Evolutionary conservation across 2,797 vertebrate genomes (phyloP).

Genomic region (Orestias chungarensis): DNA sequence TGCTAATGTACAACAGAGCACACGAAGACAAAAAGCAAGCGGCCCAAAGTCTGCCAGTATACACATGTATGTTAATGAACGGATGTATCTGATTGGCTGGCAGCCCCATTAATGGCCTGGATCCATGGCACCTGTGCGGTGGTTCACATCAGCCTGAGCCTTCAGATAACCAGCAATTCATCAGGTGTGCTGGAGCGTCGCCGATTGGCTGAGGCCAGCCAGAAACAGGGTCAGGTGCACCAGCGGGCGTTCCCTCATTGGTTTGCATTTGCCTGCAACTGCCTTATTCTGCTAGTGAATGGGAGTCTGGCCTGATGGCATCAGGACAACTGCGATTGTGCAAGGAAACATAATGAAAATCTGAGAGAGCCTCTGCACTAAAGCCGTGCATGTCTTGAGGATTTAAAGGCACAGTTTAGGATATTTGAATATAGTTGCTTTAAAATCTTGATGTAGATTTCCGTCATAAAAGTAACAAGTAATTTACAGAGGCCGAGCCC

Average conservation of each 20-base stretch:
- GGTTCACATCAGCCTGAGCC: slow-evolving; percentile 37
- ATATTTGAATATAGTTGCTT: not conserved
- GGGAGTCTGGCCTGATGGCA: slow-evolving; percentile 60
- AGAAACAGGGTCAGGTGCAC: slow-evolving; percentile 76
- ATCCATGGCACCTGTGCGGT: slow-evolving; percentile 69
- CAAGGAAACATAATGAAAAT: slow-evolving; percentile 41
- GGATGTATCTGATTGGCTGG: slow-evolving; percentile 60
- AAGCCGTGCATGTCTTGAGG: slow-evolving; percentile 1
- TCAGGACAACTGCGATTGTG: slow-evolving; percentile 52
- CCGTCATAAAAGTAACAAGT: not conserved
- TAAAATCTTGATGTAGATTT: not conserved
- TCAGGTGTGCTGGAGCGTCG: slow-evolving; percentile 68
- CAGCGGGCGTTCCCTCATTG: slow-evolving; percentile 53
- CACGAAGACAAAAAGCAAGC: slow-evolving; percentile 39
- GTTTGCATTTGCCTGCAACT: slow-evolving; percentile 64
- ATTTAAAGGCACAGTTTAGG: not conserved
- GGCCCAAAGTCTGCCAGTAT: slow-evolving; percentile 55
- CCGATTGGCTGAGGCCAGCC: slow-evolving; percentile 63
- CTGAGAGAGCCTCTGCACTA: slow-evolving; percentile 27
- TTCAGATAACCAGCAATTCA: slow-evolving; percentile 48
- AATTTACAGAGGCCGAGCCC: not conserved
- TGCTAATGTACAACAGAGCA: slow-evolving; percentile 10
- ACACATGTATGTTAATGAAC: slow-evolving; percentile 61
- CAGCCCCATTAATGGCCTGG: slow-evolving; percentile 43
- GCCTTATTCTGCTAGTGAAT: slow-evolving; percentile 63